Base-by-base conservation (phyloP, 1,140 invertebrate species). In the Dinoponera quadriceps region DNA sequence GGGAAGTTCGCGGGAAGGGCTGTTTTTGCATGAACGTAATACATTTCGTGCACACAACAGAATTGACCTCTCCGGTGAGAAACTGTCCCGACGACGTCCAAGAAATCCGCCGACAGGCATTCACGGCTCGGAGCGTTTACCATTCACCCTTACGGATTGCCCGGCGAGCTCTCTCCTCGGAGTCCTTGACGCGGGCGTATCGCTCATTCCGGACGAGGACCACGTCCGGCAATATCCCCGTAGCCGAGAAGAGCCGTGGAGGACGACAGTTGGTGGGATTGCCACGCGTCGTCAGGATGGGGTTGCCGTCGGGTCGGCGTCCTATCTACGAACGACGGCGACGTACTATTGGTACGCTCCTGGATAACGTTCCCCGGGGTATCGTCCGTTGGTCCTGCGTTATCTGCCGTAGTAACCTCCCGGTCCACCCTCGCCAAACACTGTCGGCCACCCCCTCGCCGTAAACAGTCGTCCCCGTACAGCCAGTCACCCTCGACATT, bases 351-450 rank as follows among this genome's bases (percentile, higher is more conserved):
- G 87, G 90, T 89, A 90, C 81, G 82, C 72, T 66, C 75, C 84
- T 83, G 82, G 85, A 75, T 75, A 88, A 51, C 69, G 85, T 85
- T 89, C 90, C 88, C 90, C 38, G 18, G 90, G 88, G 90, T 90
- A 90, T 90, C 87, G 87, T 91, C 78, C 66, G 59, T 71, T 74
- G 73, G 73, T 69, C 63, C 82, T 60, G 66, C 77, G 90, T 90
- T 91, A 91, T 91, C 90, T 86, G 51, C 73, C 44, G 75, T 80
- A 84, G 65, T 69, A 85, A 87, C 83, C 84, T 78, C 49, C 68
- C 66, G 69, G 16, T 33, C 68, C 69, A 29, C 74, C 33, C 49
- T 27, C 29, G 54, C 54, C 78, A 62, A 84, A 84, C 83, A 74
- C 69, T 49, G 18, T 38, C 57, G 44, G 22, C 25, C 81, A 22